Evolutionary conservation across 35 echinoderm and acorn worm species (phyloP), one percentile per base, ranked within the genome.

Genomic region (Lytechinus pictus): DNA sequence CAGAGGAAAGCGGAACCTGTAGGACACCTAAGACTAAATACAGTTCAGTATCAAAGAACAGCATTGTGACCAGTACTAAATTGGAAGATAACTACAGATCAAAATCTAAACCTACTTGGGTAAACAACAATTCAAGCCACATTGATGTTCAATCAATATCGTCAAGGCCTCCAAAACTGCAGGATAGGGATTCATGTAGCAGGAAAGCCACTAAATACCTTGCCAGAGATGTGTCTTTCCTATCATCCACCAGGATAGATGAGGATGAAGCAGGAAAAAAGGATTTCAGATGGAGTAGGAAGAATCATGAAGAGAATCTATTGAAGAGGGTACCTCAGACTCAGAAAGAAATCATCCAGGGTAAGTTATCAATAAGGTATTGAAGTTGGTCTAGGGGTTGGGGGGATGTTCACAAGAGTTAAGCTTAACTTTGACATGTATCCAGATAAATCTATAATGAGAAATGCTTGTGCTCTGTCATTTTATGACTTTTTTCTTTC

Each of bases 191-290:
- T 79, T 79, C 66, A 24, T 24, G 6, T 79, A 79, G 14, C 8
- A 90, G 3, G 28, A 52, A 4, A 90, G 88, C 4, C n/a, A 52
- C 88, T 13, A 52, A 52, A 90, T 21, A 21, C 52, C 88, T 6
- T 52, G 88, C 14, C 10, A 90, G 88, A 90, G 52, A 90, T 90
- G 88, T 13, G 21, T 90, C 88, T 29, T 90, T 90, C 88, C 88
- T 90, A 24, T 33, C 88, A 90, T 90, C 88, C 14, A 90, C 88
- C 11, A 90, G 88, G 52, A 90, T 90, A 52, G 88, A 90, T 90
- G 88, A 90, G 44, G 28, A 52, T 90, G 88, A 29, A 8, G 10
- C 52, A 6, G 6, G n/a, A 4, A 79, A 5, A 6, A 19, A 79
- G 66, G 66, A 79, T 79, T 6, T 79, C 66, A 79, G 66, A 79